These are phyloP conservation scores for Zelleria hepariella DNA, from an alignment of 2,888 invertebrate genomes.

Conservation along the genomic window DNA sequence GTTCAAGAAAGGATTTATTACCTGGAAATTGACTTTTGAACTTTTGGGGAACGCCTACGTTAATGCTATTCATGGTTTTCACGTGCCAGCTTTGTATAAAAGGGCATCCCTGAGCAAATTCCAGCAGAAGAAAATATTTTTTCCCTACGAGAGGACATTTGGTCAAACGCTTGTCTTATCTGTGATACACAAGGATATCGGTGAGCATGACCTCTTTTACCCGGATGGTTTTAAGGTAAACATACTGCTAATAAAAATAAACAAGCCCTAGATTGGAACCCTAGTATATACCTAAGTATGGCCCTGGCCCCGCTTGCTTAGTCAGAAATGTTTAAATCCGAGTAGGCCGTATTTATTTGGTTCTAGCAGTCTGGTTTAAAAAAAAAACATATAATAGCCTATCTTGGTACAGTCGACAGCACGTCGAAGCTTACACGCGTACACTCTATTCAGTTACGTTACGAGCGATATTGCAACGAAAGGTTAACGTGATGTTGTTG, in stretches of 20 bases:
- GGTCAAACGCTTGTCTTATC: background rate
- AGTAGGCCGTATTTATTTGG: no score
- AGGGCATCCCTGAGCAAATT: background rate
- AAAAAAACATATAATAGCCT: no score
- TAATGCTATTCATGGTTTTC: background rate
- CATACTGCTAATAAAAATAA: background rate
- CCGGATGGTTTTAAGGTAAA: background rate
- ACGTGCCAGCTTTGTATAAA: background rate
- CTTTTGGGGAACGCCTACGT: background rate
- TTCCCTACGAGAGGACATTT: background rate
- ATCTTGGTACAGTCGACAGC: no score
- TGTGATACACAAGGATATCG: background rate
- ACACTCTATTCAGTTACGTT: no score
- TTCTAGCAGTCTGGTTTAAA: no score
- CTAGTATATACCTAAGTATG: no score
- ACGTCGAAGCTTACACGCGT: no score
- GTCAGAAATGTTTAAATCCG: no score
- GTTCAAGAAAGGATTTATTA: background rate
- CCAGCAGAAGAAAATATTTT: background rate
- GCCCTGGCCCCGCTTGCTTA: no score
- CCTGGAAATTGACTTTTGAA: background rate
- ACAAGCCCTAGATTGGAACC: no score
- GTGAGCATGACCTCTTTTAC: background rate
- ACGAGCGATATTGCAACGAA: no score
- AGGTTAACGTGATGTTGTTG: no score